A percentile compares a stretch with the other conserved stretches of the same genome.
These are phyloP conservation scores for Cosmopolites sordidus DNA, from an alignment of 2,888 invertebrate genomes.

Conservation along the genomic window DNA sequence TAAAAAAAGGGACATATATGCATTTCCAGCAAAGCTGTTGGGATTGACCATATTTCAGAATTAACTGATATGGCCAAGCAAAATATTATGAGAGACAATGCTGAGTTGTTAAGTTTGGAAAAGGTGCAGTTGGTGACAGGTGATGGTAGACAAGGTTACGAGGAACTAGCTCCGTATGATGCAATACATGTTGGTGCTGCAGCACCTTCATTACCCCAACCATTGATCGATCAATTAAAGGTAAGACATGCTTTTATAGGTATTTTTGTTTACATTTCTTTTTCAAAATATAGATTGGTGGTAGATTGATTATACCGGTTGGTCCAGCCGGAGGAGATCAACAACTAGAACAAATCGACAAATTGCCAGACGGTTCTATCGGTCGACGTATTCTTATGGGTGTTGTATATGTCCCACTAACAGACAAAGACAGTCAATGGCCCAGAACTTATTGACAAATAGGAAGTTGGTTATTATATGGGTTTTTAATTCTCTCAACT, in stretches of 20 bases:
- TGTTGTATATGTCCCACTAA: conserved; percentile 95
- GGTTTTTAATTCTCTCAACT: conserved; percentile 5
- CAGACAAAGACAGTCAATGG: conserved; percentile 75
- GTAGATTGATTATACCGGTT: conserved; percentile 86
- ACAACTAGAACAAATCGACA: conserved; percentile 86
- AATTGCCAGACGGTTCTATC: conserved; percentile 73
- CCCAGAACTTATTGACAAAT: conserved; percentile 49
- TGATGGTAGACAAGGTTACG: conserved; percentile 82
- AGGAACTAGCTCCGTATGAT: conserved; percentile 74
- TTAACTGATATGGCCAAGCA: conserved; percentile 68
- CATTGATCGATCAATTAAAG: conserved; percentile 80
- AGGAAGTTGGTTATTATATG: conserved; percentile 10
- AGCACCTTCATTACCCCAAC: conserved; percentile 70
- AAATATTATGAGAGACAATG: conserved; percentile 74
- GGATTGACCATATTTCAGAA: conserved; percentile 87
- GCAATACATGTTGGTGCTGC: conserved; percentile 94
- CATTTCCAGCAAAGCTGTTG: conserved; percentile 54
- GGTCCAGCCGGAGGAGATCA: conserved; percentile 85
- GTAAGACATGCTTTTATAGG: conserved; percentile 44
- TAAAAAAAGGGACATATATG: not conserved
- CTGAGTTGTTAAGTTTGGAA: conserved; percentile 62
- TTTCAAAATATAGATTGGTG: conserved; percentile 58
- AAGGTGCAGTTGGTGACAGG: conserved; percentile 73
- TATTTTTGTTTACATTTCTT: no score
- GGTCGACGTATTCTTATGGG: conserved; percentile 79